phyloP scores from a whole-genome alignment of 2,888 invertebrate genomes.

The Muscina levida region DNA sequence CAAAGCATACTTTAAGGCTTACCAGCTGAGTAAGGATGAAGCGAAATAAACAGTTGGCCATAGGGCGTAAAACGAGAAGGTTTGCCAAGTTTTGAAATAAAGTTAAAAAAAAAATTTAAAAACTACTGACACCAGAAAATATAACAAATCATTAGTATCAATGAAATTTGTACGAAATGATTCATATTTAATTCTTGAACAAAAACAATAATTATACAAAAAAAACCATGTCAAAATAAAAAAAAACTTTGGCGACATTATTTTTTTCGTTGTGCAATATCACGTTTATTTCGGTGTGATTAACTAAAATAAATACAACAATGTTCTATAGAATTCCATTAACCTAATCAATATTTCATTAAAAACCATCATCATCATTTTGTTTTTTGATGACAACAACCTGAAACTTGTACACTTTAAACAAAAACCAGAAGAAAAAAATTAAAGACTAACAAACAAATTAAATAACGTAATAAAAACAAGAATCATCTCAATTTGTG shows the following conservation, averaged over 20 bases:
- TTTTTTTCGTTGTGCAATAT: no score
- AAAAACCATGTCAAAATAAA: not conserved
- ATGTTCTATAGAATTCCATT: slow-evolving; percentile 18
- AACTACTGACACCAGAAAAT: no score
- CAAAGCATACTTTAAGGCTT: slow-evolving; percentile 61
- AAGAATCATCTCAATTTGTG: slow-evolving; percentile 42
- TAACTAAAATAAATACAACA: no score
- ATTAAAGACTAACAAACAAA: not conserved
- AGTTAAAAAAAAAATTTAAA: no score
- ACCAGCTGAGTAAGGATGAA: slow-evolving; percentile 51
- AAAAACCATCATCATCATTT: not conserved
- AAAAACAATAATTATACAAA: not conserved
- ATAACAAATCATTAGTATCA: no score
- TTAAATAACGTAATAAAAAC: slow-evolving; percentile 28
- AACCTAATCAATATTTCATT: slow-evolving; percentile 50
- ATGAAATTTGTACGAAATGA: no score
- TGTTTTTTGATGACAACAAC: no score
- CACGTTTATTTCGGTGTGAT: slow-evolving; percentile 1
- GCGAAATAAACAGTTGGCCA: slow-evolving; percentile 54
- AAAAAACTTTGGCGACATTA: no score
- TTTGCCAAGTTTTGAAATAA: slow-evolving; percentile 5
- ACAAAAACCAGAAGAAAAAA: not conserved
- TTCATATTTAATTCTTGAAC: no score
- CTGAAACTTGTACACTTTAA: no score
- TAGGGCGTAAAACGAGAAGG: slow-evolving; percentile 52